Conservation (phyloP, 2,113 vertebrate genomes). For the Passer montanus region DNA sequence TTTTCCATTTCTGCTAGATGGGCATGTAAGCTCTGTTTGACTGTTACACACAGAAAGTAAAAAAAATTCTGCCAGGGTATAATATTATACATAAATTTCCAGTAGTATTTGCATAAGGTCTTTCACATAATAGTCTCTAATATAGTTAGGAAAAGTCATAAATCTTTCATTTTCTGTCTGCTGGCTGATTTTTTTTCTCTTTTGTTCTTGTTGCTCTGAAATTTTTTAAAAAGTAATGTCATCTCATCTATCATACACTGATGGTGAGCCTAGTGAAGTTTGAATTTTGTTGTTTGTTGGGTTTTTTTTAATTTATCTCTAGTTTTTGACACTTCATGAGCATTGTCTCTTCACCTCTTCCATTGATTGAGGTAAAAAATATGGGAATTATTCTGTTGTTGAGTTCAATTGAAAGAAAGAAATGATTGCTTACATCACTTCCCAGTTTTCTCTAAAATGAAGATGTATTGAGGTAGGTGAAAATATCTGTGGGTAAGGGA, state of each 20-base stretch:
- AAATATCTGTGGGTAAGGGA: not conserved
- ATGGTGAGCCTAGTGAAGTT: not conserved
- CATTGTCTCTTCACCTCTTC: not conserved
- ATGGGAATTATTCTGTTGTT: not conserved
- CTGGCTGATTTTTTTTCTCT: not conserved
- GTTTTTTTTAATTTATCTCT: not conserved
- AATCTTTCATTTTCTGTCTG: conserved; percentile 13
- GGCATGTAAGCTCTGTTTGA: not conserved
- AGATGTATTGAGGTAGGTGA: not conserved
- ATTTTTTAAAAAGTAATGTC: not conserved
- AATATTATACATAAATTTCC: conserved; percentile 1
- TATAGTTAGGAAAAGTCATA: not conserved
- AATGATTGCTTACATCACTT: not conserved
- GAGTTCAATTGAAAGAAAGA: not conserved
- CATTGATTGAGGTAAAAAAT: not conserved
- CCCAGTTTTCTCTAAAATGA: not conserved
- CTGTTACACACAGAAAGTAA: not conserved
- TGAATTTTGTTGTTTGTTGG: not conserved
- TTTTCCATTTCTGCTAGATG: conserved; percentile 20
- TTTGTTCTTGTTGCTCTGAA: not conserved
- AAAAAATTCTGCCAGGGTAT: conserved; percentile 6
- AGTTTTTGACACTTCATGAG: not conserved
- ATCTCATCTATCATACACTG: not conserved
- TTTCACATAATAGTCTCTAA: conserved; percentile 5
- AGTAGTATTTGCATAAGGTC: conserved; percentile 32